Evolutionary conservation across 2,113 vertebrate genomes (phyloP).

Genomic region (Motacilla tschutschensis): DNA sequence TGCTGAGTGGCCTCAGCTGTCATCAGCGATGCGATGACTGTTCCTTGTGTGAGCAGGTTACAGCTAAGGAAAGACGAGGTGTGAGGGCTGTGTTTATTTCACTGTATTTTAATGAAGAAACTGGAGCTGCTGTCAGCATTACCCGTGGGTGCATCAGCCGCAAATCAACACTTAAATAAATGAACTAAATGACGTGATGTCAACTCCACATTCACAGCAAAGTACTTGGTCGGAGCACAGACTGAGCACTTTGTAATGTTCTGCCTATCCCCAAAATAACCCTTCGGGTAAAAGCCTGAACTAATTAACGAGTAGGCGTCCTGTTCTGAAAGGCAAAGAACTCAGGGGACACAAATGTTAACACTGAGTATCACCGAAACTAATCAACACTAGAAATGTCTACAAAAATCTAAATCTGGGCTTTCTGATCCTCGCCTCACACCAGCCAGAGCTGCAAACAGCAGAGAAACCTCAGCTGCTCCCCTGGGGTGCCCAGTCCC

Average conservation of each 20-base stretch:
- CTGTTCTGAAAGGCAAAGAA: constrained; percentile 25
- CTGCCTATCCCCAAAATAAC: constrained; percentile 31
- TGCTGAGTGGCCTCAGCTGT: constrained; percentile 37
- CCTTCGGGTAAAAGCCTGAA: constrained; percentile 15
- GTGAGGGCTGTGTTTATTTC: constrained; percentile 61
- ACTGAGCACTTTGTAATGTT: constrained; percentile 9
- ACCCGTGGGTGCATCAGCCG: constrained; percentile 49
- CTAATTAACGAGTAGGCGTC: constrained; percentile 30
- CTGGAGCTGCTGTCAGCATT: constrained; percentile 56
- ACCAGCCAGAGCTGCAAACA: not conserved
- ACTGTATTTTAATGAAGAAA: constrained; percentile 60
- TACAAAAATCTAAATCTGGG: not conserved
- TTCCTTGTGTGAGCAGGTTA: constrained; percentile 41
- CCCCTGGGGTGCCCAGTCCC: rapidly evolving
- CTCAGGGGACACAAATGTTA: constrained; percentile 21
- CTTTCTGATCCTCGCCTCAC: not conserved
- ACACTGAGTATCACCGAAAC: not conserved
- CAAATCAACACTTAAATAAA: constrained; percentile 63
- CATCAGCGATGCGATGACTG: constrained; percentile 29
- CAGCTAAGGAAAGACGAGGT: constrained; percentile 34
- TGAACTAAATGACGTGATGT: constrained; percentile 53
- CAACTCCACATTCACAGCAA: constrained; percentile 11
- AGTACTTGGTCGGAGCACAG: constrained; percentile 32
- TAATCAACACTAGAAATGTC: not conserved
- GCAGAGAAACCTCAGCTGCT: not conserved